phyloP scores from a whole-genome alignment of 2,797 vertebrate species.

The Cuniculus paca region DNA sequence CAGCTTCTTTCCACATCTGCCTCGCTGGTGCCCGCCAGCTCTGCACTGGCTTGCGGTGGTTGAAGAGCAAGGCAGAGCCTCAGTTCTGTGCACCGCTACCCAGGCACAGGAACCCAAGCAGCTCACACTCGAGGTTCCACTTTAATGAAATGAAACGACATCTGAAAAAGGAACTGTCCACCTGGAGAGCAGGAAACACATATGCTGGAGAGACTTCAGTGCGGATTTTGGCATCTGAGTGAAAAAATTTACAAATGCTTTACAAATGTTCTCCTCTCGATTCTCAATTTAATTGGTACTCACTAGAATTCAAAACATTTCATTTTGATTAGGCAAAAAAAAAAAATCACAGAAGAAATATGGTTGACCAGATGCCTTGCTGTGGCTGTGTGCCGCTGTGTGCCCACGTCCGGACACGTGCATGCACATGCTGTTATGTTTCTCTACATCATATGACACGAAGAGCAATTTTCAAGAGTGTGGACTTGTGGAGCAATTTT shows the following conservation, averaged over 20 bases:
- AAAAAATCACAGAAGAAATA: neutral
- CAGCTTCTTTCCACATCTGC: neutral
- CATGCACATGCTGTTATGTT: neutral
- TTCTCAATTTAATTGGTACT: conserved; percentile 1
- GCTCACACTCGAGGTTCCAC: neutral
- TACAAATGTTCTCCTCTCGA: neutral
- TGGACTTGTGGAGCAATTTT: neutral
- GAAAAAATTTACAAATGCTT: neutral
- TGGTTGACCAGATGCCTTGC: neutral
- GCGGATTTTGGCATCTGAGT: neutral
- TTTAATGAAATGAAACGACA: neutral
- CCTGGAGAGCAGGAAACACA: neutral
- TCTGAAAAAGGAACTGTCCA: neutral
- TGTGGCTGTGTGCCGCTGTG: accelerated
- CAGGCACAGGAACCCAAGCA: neutral
- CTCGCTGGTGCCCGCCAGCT: neutral
- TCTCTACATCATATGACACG: neutral
- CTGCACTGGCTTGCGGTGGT: neutral
- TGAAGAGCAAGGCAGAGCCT: neutral
- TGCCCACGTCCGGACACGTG: no score
- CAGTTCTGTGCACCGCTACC: accelerated
- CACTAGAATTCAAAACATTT: conserved; percentile 26
- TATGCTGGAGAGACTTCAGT: neutral
- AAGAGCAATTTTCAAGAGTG: neutral
- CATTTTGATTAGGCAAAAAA: conserved; percentile 6